These are phyloP conservation scores for Dendrolimus punctatus DNA, from an alignment of 1,140 invertebrate genomes.

Conservation along the genomic window DNA sequence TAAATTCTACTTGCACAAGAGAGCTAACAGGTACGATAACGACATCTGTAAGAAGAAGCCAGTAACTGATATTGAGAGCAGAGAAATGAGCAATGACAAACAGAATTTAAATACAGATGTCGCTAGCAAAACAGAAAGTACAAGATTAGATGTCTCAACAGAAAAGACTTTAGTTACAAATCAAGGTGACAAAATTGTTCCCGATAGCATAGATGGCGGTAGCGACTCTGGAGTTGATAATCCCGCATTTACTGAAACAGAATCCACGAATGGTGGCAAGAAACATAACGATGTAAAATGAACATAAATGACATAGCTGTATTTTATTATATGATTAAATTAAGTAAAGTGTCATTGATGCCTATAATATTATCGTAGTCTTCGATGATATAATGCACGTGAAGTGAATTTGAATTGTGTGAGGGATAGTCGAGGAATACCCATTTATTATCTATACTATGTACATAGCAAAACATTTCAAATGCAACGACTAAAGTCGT, in stretches of 20 bases:
- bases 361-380: no score
- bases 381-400: no score
- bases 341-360: not conserved
- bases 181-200: conserved; percentile 20
- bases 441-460: no score
- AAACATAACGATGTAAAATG: conserved; percentile 15
- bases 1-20: conserved; percentile 75
- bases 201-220: conserved; percentile 53
- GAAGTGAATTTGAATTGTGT: no score
- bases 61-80: conserved; percentile 32
- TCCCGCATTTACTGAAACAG: conserved; percentile 59
- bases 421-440: no score
- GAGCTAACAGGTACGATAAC: conserved; percentile 61
- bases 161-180: conserved; percentile 17
- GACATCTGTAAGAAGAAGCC: conserved; percentile 72
- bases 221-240: conserved; percentile 68
- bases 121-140: conserved; percentile 29
- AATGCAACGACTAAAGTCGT: no score
- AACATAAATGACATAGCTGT: no score
- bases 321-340: conserved; percentile 1
- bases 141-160: conserved; percentile 17
- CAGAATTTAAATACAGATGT: conserved; percentile 39
- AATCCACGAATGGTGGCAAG: conserved; percentile 21
- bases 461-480: no score
- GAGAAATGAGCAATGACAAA: conserved; percentile 50